Percentiles rank a stretch among this genome's conserved stretches.
Conservation (phyloP, 2,888 invertebrate species). For the Cheilosia vulpina region DNA sequence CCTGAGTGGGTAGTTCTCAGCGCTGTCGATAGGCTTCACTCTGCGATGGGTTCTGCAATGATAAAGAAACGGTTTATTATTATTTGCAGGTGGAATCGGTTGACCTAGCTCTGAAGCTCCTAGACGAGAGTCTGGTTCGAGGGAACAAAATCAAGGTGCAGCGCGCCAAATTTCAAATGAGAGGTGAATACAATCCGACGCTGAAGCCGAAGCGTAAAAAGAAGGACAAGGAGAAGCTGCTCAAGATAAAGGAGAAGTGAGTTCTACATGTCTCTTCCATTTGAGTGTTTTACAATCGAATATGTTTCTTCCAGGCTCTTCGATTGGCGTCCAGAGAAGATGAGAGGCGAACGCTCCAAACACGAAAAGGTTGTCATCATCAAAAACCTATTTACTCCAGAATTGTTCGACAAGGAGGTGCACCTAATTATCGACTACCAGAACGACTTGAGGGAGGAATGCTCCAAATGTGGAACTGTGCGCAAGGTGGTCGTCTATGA, state of each 20-base stretch:
- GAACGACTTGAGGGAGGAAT: conserved; percentile 94
- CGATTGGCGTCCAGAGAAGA: conserved; percentile 98
- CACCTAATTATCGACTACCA: conserved; percentile 95
- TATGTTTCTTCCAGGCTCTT: conserved; percentile 87
- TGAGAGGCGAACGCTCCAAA: conserved; percentile 92
- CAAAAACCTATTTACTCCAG: conserved; percentile 95
- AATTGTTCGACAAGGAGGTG: conserved; percentile 95
- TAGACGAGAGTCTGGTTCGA: conserved; percentile 93
- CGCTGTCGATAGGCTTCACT: conserved; percentile 62
- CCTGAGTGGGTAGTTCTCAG: conserved; percentile 60
- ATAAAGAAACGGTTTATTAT: conserved; percentile 70
- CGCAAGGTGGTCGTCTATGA: conserved; percentile 96
- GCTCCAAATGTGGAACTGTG: conserved; percentile 95
- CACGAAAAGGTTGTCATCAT: conserved; percentile 96
- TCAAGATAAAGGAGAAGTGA: conserved; percentile 95
- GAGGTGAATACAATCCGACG: conserved; percentile 96
- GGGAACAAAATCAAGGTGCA: conserved; percentile 94
- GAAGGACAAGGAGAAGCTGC: conserved; percentile 95
- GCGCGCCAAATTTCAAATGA: conserved; percentile 96
- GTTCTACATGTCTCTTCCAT: conserved; percentile 33
- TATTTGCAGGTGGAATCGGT: conserved; percentile 92
- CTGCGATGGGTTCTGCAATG: conserved; percentile 66
- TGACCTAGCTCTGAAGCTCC: conserved; percentile 93
- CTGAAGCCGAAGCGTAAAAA: conserved; percentile 95
- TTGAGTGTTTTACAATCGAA: not conserved